Percentiles rank a stretch among this genome's conserved stretches.
Evolutionary conservation across 2,888 invertebrate genomes (phyloP).

Genomic region (Cabera pusaria): DNA sequence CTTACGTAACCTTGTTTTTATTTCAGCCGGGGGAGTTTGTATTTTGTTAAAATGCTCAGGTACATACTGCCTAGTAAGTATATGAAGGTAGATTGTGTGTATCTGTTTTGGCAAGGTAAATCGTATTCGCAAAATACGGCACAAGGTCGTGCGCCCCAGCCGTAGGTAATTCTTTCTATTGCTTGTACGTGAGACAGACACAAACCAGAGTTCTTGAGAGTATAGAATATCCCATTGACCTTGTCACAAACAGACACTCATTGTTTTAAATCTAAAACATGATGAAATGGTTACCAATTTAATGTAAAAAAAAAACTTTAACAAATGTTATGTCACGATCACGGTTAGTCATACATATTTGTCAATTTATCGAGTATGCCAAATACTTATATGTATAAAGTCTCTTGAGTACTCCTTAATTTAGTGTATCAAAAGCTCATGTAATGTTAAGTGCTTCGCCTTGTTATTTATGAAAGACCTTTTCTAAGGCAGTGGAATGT

Average conservation of each 20-base stretch:
- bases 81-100: slow-evolving; percentile 12
- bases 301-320: slow-evolving; percentile 11
- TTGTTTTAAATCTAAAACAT: no score
- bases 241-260: slow-evolving; percentile 24
- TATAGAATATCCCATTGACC: slow-evolving; percentile 21
- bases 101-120: slow-evolving; percentile 50
- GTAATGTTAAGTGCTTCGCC: no score
- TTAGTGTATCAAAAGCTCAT: no score
- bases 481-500: slow-evolving; percentile 8
- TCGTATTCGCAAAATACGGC: slow-evolving; percentile 40
- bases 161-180: slow-evolving; percentile 38
- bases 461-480: slow-evolving; percentile 10
- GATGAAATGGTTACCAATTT: no score
- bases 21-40: slow-evolving; percentile 26
- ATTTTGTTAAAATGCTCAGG: slow-evolving; percentile 21
- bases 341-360: no score
- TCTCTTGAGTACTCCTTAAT: no score
- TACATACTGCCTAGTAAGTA: no score
- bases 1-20: slow-evolving; percentile 32
- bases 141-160: slow-evolving; percentile 46
- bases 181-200: slow-evolving; percentile 36
- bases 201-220: slow-evolving; percentile 18
- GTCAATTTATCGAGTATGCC: no score
- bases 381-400: no score
- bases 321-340: slow-evolving; percentile 12